phyloP scores from a whole-genome alignment of 2,888 invertebrate species.

The Lasioglossum vierecki region DNA sequence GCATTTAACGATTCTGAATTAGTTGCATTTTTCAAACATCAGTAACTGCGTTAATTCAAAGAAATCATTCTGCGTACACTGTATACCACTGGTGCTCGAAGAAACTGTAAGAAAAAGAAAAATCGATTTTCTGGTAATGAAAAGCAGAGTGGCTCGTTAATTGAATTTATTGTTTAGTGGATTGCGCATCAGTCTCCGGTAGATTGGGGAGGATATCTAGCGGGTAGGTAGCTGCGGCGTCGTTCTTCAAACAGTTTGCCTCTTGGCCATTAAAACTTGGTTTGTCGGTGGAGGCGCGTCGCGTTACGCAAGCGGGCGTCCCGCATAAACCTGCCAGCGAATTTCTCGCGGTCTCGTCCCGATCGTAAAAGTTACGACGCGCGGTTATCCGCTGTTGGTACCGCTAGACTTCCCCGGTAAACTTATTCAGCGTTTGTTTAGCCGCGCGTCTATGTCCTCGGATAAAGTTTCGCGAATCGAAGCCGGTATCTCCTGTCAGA shows the following conservation, averaged over 20 bases:
- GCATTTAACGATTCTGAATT: no score
- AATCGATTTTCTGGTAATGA: no score
- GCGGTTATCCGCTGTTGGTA: conserved; percentile 22
- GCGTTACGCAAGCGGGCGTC: conserved; percentile 1
- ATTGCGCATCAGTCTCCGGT: neutral
- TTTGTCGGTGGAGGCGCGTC: neutral
- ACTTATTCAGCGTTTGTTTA: conserved; percentile 45
- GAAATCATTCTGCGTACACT: no score
- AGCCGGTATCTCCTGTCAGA: conserved; percentile 17
- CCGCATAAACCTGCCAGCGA: conserved; percentile 9
- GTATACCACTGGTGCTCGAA: no score
- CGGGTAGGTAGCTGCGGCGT: neutral
- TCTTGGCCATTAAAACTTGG: conserved; percentile 24
- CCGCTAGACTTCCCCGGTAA: conserved; percentile 37
- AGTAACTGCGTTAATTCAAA: no score
- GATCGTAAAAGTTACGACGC: conserved; percentile 42
- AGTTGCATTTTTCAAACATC: no score
- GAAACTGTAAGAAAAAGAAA: neutral
- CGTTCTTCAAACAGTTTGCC: conserved; percentile 2
- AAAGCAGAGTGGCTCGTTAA: neutral
- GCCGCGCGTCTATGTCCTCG: conserved; percentile 13
- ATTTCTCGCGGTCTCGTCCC: conserved; percentile 31
- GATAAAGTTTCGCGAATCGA: conserved; percentile 38
- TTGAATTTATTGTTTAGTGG: neutral
- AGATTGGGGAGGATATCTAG: neutral